Base-by-base conservation (phyloP, 2,113 vertebrate species). In the Catharus minimus region DNA sequence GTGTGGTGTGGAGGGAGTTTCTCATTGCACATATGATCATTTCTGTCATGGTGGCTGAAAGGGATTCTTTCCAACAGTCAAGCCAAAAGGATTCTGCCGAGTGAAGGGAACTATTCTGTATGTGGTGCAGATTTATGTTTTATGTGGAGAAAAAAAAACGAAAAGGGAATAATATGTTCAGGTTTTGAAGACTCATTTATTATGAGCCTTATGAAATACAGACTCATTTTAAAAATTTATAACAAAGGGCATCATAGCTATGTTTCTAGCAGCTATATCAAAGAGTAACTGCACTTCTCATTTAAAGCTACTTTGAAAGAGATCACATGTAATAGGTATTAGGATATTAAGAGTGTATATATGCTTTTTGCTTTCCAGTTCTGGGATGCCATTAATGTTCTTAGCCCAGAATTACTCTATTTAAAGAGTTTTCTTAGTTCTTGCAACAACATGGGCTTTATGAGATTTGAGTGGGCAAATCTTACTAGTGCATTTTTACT, bases 271-370 rank as follows among this genome's bases (percentile, higher is more conserved):
- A 86, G 83, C 90, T 86, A 9, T 82, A 93, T 84, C 83, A 76
- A 93, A 90, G 90, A 61, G 55, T 50, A 87, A 73, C 58, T 36
- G 69, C 36, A 32, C 86, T 89, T 68, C 72, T 85, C 67, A 38
- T 89, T 82, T 91, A 93, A 94, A 94, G 89, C 93, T 91, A 73
- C 93, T 93, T 92, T 93, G 93, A 89, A 92, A 93, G 74, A 85
- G 83, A 93, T 92, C 56, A 66, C 64, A 50, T 72, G 55, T 87
- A 92, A 80, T 76, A 92, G 86, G 91, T 89, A 96, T 95, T 92
- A 93, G 77, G 86, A 92, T 93, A 84, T 95, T 92, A 84, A 47
- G 82, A 83, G 52, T 71, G 60, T 94, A 71, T 89, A 60, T 77
- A 52, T 94, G 90, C 78, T 91, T 95, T 91, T 94, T 94, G 68